Conservation (phyloP, 2,113 vertebrate genomes). For the Albula glossodonta region DNA sequence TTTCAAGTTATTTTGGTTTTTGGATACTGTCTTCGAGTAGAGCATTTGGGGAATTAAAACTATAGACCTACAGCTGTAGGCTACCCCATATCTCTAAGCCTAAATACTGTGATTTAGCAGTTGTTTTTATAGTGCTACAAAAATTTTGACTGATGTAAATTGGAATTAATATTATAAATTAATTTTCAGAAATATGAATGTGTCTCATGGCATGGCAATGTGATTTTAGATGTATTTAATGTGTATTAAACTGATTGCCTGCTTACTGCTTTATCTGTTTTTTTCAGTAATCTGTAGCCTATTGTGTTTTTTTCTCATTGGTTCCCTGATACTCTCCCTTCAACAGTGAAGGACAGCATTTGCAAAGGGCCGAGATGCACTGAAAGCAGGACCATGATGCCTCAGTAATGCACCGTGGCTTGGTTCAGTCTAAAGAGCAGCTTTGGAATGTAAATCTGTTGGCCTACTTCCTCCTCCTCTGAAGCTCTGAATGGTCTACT, state of each 20-base stretch:
- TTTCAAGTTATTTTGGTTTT: background rate
- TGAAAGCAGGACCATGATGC: background rate
- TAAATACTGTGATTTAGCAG: too few relatives aligned
- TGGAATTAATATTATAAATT: too few relatives aligned
- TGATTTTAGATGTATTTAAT: background rate
- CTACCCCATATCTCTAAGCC: too few relatives aligned
- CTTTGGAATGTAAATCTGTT: conserved; percentile 7
- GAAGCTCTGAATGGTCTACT: background rate
- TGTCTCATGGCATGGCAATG: background rate
- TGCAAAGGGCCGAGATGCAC: background rate
- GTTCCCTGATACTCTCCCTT: background rate
- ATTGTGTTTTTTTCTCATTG: background rate
- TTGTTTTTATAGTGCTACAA: too few relatives aligned
- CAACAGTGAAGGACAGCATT: background rate
- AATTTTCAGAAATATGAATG: background rate
- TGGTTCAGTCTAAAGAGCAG: background rate
- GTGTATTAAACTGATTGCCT: background rate
- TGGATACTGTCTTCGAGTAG: background rate
- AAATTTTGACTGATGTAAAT: too few relatives aligned
- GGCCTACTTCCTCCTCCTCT: conserved; percentile 3
- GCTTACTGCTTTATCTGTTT: background rate
- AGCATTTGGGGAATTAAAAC: too few relatives aligned
- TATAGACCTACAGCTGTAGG: too few relatives aligned
- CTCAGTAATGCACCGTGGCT: background rate
- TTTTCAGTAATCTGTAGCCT: background rate